A percentile compares a stretch with the other conserved stretches of the same genome.
phyloP scores from a whole-genome alignment of 2,113 vertebrate species.

The Oreochromis niloticus region DNA sequence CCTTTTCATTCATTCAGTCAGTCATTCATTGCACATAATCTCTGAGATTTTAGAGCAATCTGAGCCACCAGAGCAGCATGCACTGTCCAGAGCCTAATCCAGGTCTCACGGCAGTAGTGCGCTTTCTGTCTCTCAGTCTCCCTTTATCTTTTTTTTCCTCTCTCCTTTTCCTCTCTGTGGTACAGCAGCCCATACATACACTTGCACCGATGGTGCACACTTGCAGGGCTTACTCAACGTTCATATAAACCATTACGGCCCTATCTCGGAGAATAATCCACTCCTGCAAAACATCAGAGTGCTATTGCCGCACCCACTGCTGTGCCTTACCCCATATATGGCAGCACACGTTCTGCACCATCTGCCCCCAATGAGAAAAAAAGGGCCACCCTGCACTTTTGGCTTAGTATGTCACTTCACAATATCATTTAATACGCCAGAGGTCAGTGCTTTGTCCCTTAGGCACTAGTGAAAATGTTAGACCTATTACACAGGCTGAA shows the following conservation, averaged over 20 bases:
- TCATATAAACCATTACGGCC: constrained; percentile 50
- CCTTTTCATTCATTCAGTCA: constrained; percentile 50
- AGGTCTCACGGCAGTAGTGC: constrained; percentile 55
- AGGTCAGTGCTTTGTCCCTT: constrained; percentile 32
- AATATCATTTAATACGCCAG: constrained; percentile 51
- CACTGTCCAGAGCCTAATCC: constrained; percentile 64
- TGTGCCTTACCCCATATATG: constrained; percentile 49
- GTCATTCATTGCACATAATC: constrained; percentile 67
- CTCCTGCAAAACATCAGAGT: constrained; percentile 43
- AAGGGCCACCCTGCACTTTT: constrained; percentile 33
- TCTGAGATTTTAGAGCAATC: constrained; percentile 73
- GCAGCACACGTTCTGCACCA: constrained; percentile 52
- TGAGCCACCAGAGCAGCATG: constrained; percentile 52
- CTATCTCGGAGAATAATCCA: constrained; percentile 58
- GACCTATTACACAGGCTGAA: not conserved
- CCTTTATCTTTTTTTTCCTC: not conserved
- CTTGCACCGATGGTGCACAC: not conserved
- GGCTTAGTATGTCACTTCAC: constrained; percentile 44
- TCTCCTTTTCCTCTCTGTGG: not conserved
- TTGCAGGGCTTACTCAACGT: constrained; percentile 45
- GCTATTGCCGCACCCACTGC: constrained; percentile 41
- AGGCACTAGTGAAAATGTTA: not conserved
- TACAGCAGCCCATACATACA: not conserved
- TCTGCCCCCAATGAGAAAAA: constrained; percentile 56
- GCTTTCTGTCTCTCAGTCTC: not conserved